Conservation (phyloP, 2,113 vertebrate species). For the Myanophis thanlyinensis region DNA sequence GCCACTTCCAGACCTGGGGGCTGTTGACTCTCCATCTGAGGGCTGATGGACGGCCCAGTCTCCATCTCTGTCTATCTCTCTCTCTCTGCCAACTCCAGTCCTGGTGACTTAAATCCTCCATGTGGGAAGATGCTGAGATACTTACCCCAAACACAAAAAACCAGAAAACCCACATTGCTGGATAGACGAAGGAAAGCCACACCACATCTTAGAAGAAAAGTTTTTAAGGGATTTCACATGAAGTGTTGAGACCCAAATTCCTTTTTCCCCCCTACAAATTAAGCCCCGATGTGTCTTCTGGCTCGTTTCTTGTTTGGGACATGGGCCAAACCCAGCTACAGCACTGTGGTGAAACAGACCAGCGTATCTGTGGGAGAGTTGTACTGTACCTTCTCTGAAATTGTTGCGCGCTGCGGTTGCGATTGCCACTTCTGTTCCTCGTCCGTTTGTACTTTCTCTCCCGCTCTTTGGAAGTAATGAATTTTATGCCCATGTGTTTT, state of each 20-base stretch:
- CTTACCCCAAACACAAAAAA: too few species aligned
- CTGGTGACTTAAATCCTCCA: too few species aligned
- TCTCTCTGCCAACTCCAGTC: too few species aligned
- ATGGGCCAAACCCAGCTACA: slow-evolving; percentile 16
- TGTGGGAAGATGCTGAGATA: too few species aligned
- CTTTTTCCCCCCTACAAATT: slow-evolving; percentile 1
- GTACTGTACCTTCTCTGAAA: slow-evolving; percentile 25
- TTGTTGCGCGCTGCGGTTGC: slow-evolving; percentile 17
- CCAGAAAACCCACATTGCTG: too few species aligned
- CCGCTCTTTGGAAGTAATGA: slow-evolving; percentile 49
- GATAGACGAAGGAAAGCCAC: background rate
- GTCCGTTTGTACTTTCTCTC: background rate
- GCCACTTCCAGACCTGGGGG: too few species aligned
- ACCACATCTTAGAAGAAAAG: background rate
- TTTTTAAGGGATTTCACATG: background rate
- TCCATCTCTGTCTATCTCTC: too few species aligned
- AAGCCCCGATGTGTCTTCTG: background rate
- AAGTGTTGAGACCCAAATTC: background rate
- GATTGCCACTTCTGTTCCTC: background rate
- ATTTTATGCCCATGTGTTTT: slow-evolving; percentile 67
- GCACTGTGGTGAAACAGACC: slow-evolving; percentile 9
- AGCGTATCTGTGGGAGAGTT: background rate
- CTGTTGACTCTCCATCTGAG: too few species aligned
- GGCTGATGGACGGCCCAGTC: too few species aligned
- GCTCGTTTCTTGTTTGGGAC: background rate